Evolutionary conservation across 1,140 invertebrate genomes (phyloP), one percentile per base, ranked within the genome.

Genomic region (Sycophila sp.): DNA sequence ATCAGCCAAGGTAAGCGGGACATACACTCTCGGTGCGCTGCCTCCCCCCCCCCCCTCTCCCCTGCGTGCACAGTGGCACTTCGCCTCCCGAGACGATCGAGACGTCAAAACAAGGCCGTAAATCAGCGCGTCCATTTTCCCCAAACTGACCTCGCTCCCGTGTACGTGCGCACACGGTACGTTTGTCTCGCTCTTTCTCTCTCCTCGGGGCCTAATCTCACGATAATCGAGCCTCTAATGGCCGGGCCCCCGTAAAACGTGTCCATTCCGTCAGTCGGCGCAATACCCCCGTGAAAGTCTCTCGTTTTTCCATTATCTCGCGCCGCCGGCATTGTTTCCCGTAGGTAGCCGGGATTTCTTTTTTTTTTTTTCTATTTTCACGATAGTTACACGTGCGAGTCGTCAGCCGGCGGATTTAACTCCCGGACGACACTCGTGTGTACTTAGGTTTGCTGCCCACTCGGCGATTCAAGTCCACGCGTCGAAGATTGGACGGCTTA

Each of bases 161-260:
- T 62, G n/a, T n/a, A n/a, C n/a, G n/a, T n/a, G n/a, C n/a, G n/a
- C n/a, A n/a, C n/a, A n/a, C n/a, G n/a, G n/a, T n/a, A n/a, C n/a
- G n/a, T n/a, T n/a, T n/a, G n/a, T n/a, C n/a, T n/a, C n/a, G 34
- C 24, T 38, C 30, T 65, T 38, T 65, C 63, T 40, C 15, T 38
- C n/a, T 42, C 64, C 53, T 22, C 13, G 56, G 30, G 42, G 10
- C 8, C 55, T 69, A 60, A 60, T 69, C 66, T 40, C 1, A 30
- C 42, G 66, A 69, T 69, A 69, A 69, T 69, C 40, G 55, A 68
- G 11, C 36, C 30, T 8, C n/a, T 67, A 67, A 67, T 58, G 53
- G 64, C 15, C 22, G 4, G 13, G 34, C 15, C 51, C 34, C 26
- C 28, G 51, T 15, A 30, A 53, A 51, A 51, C 11, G 22, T 28